A percentile compares a stretch with the other conserved stretches of the same genome.
phyloP scores from a whole-genome alignment of 2,797 vertebrate genomes.

The Geotrypetes seraphini region DNA sequence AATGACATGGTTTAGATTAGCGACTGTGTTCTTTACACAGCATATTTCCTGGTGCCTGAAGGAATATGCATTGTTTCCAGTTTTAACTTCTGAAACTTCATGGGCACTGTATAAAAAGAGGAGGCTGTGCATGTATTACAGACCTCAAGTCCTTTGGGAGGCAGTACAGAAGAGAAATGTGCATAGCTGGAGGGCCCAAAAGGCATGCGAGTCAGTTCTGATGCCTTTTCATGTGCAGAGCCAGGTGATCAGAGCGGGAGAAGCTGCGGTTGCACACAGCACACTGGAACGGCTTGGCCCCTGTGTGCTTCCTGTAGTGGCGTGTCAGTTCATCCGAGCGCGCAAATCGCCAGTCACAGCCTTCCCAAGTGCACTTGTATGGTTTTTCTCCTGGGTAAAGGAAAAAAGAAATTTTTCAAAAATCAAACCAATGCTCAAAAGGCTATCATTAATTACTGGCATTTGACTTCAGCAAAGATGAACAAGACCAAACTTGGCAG shows the following conservation, averaged over 20 bases:
- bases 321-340: slow-evolving; percentile 92
- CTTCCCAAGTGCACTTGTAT: slow-evolving; percentile 92
- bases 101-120: no score
- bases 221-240: slow-evolving; percentile 95
- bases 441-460: no score
- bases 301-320: slow-evolving; percentile 95
- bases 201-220: slow-evolving; percentile 68
- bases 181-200: slow-evolving; percentile 31
- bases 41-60: slow-evolving; percentile 58
- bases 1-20: no score
- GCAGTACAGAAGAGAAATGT: slow-evolving; percentile 19
- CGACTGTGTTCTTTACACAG: no score
- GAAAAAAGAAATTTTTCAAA: no score
- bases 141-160: not conserved
- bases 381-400: slow-evolving; percentile 91
- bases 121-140: not conserved
- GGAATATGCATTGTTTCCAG: slow-evolving; percentile 61
- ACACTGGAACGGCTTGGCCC: slow-evolving; percentile 93
- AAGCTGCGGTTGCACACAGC: slow-evolving; percentile 85
- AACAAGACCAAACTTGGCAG: no score
- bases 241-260: slow-evolving; percentile 93
- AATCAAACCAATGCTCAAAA: slow-evolving; percentile 9
- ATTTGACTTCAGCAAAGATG: slow-evolving; percentile 28
- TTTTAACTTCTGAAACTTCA: slow-evolving; percentile 29
- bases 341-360: slow-evolving; percentile 93